Percentiles rank a stretch among this genome's conserved stretches.
These are phyloP conservation scores for Nipponia nippon DNA, from an alignment of 2,113 vertebrate genomes.

Conservation along the genomic window DNA sequence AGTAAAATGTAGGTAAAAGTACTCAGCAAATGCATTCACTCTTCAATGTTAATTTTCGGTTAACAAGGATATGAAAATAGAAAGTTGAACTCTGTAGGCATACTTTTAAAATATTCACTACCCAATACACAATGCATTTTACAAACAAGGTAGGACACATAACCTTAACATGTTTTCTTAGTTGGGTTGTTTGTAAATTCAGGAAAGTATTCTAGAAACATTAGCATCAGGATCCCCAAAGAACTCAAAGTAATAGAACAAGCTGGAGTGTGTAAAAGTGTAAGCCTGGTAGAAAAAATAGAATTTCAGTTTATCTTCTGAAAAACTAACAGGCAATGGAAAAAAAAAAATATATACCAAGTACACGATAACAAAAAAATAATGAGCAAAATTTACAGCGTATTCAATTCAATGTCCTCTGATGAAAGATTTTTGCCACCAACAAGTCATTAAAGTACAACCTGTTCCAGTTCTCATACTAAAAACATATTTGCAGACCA, in stretches of 20 bases:
- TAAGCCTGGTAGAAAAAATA: not conserved
- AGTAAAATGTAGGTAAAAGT: not conserved
- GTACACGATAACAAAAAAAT: not conserved
- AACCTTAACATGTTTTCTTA: not conserved
- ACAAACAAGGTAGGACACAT: not conserved
- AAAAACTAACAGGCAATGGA: not conserved
- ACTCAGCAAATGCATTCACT: not conserved
- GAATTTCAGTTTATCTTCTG: not conserved
- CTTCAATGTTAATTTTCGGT: not conserved
- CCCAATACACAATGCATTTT: not conserved
- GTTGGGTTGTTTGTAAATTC: not conserved
- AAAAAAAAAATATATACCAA: not conserved
- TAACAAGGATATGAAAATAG: not conserved
- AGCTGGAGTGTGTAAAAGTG: not conserved
- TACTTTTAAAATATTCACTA: not conserved
- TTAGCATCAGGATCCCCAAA: not conserved
- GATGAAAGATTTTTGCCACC: not conserved
- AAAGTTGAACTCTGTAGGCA: not conserved
- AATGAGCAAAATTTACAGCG: not conserved
- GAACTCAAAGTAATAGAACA: not conserved
- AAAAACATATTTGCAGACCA: not conserved
- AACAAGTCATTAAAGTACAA: not conserved
- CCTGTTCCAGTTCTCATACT: not conserved
- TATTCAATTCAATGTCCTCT: not conserved
- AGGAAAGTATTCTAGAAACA: not conserved